These are phyloP conservation scores for Chelonus insularis DNA, from an alignment of 1,140 invertebrate genomes.

Conservation along the genomic window DNA sequence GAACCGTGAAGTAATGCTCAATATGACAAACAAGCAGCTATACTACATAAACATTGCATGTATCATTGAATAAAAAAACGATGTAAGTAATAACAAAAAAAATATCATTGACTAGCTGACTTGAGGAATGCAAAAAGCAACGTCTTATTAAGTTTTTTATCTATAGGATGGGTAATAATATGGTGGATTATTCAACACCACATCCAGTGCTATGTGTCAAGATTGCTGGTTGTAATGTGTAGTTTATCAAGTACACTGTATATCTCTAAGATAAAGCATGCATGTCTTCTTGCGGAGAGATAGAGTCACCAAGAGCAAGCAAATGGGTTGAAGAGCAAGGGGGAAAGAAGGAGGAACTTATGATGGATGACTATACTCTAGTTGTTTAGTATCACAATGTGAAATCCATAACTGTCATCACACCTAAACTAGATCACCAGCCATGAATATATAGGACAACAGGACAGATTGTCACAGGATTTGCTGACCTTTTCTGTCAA, in stretches of 20 bases:
- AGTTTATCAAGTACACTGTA: too few relatives aligned
- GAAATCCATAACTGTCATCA: slow-evolving; percentile 52
- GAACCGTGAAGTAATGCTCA: too few relatives aligned
- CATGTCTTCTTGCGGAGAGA: too few relatives aligned
- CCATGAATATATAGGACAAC: slow-evolving; percentile 19
- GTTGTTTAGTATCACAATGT: slow-evolving; percentile 40
- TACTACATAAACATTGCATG: too few relatives aligned
- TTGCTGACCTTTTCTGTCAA: slow-evolving; percentile 25
- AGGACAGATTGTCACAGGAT: slow-evolving; percentile 20
- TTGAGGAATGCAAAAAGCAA: slow-evolving; percentile 28
- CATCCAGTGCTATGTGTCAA: slow-evolving; percentile 31
- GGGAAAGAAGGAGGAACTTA: slow-evolving; percentile 16
- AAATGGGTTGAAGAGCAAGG: slow-evolving; percentile 1
- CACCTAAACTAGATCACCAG: slow-evolving; percentile 47
- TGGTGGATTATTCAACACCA: slow-evolving; percentile 45
- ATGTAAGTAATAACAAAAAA: too few relatives aligned
- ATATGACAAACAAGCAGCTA: too few relatives aligned
- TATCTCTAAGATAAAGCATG: too few relatives aligned
- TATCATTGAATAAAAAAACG: too few relatives aligned
- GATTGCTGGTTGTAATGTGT: slow-evolving; percentile 19
- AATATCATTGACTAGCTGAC: slow-evolving; percentile 12
- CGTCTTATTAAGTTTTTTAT: slow-evolving; percentile 23
- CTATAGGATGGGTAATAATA: slow-evolving; percentile 32
- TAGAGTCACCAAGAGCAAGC: too few relatives aligned
- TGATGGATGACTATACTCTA: slow-evolving; percentile 44